A percentile compares a stretch with the other conserved stretches of the same genome.
phyloP scores from a whole-genome alignment of 2,113 vertebrate genomes.

The Alosa alosa region DNA sequence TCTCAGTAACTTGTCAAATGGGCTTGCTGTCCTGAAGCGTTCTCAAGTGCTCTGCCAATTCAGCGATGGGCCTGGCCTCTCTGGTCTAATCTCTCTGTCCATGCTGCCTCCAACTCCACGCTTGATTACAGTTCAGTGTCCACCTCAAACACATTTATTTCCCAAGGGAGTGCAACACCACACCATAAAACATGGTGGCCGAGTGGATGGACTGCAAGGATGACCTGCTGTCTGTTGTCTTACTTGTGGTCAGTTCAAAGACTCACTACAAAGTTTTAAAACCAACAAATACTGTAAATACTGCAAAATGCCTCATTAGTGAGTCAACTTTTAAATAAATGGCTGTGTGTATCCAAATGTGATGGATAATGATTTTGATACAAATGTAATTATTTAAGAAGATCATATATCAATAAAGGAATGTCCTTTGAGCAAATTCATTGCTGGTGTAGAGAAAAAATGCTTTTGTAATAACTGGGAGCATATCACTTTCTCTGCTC shows the following conservation, averaged over 20 bases:
- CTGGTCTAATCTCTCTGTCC: constrained; percentile 43
- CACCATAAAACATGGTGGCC: constrained; percentile 28
- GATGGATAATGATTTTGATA: background rate
- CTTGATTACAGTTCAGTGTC: constrained; percentile 36
- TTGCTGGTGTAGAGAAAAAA: background rate
- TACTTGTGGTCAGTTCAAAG: background rate
- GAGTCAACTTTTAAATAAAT: background rate
- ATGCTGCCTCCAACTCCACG: constrained; percentile 35
- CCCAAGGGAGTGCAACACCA: constrained; percentile 34
- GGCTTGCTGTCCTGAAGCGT: constrained; percentile 9
- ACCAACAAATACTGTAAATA: background rate
- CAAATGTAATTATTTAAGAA: background rate
- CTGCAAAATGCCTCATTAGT: background rate
- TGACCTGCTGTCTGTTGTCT: constrained; percentile 23
- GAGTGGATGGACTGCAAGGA: constrained; percentile 28
- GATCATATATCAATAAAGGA: background rate
- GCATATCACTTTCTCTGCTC: background rate
- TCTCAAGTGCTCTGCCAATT: constrained; percentile 25
- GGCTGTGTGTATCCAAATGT: background rate
- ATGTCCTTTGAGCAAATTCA: background rate
- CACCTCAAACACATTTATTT: constrained; percentile 39
- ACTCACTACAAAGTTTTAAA: background rate
- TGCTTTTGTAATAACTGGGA: background rate
- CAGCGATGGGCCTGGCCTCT: constrained; percentile 30
- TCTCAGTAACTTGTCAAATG: background rate